These are phyloP conservation scores for Parthenolecanium corni DNA, from an alignment of 2,888 invertebrate genomes.

Conservation along the genomic window DNA sequence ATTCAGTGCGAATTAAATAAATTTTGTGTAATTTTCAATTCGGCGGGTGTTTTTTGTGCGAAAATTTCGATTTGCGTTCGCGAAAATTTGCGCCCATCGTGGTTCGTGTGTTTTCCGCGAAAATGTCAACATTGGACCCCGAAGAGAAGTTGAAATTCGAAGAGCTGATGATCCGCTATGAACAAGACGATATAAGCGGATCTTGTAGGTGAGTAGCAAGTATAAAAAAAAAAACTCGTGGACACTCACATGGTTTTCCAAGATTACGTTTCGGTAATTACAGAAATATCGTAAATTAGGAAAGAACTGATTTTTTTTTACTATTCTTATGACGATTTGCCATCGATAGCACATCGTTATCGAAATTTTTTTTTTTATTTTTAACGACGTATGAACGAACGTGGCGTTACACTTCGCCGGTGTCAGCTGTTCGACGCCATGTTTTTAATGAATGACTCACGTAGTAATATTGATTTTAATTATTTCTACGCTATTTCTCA, in stretches of 20 bases:
- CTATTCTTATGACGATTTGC: too few species aligned
- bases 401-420: conserved; percentile 29
- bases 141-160: conserved; percentile 35
- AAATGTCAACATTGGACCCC: conserved; percentile 34
- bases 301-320: not conserved
- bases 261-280: not conserved
- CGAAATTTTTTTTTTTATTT: conserved; percentile 14
- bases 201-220: conserved; percentile 34
- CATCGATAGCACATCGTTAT: not conserved
- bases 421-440: conserved; percentile 29
- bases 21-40: not conserved
- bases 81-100: conserved; percentile 14
- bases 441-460: conserved; percentile 28
- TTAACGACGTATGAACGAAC: conserved; percentile 17
- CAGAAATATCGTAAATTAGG: not conserved
- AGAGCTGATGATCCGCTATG: conserved; percentile 35
- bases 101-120: conserved; percentile 13
- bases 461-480: conserved; percentile 27
- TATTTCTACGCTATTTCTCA: conserved; percentile 2
- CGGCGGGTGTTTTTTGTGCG: not conserved
- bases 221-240: not conserved
- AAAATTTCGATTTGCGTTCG: not conserved
- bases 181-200: conserved; percentile 34
- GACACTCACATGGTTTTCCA: not conserved
- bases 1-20: not conserved